These are phyloP conservation scores for Megathymus violae DNA, from an alignment of 1,140 invertebrate genomes.

Conservation along the genomic window DNA sequence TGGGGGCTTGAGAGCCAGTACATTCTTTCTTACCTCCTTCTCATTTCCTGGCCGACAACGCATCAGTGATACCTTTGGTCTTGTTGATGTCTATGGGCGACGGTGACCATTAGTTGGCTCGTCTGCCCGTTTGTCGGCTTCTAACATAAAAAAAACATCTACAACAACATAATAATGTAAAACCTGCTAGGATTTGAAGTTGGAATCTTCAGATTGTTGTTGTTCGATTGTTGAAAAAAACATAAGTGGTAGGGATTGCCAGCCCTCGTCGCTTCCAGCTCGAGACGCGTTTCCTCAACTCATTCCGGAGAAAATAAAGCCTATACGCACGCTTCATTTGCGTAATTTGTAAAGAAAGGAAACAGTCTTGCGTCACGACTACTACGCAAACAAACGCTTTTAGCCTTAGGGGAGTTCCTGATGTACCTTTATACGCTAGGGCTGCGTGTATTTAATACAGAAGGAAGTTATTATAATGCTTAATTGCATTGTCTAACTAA, in stretches of 20 bases:
- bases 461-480: not conserved
- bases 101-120: too few species aligned
- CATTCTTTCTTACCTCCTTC: too few species aligned
- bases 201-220: too few species aligned
- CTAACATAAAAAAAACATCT: too few species aligned
- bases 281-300: conserved; percentile 16
- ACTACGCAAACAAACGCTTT: conserved; percentile 31
- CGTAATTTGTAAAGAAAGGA: conserved; percentile 35
- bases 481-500: not conserved
- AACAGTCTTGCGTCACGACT: conserved; percentile 29
- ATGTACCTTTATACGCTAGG: not conserved
- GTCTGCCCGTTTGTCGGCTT: too few species aligned
- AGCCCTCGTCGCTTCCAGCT: conserved; percentile 1
- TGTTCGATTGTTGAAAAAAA: too few species aligned
- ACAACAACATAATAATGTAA: too few species aligned
- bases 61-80: too few species aligned
- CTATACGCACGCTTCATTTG: conserved; percentile 34
- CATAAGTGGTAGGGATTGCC: not conserved
- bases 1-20: too few species aligned
- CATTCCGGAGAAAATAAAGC: conserved; percentile 31
- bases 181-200: too few species aligned
- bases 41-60: too few species aligned
- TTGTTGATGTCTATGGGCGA: too few species aligned
- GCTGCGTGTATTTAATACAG: not conserved
- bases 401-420: conserved; percentile 19